A percentile compares a stretch with the other conserved stretches of the same genome.
Evolutionary conservation across 2,113 vertebrate species (phyloP).

Genomic region (Rhagologus leucostigma): DNA sequence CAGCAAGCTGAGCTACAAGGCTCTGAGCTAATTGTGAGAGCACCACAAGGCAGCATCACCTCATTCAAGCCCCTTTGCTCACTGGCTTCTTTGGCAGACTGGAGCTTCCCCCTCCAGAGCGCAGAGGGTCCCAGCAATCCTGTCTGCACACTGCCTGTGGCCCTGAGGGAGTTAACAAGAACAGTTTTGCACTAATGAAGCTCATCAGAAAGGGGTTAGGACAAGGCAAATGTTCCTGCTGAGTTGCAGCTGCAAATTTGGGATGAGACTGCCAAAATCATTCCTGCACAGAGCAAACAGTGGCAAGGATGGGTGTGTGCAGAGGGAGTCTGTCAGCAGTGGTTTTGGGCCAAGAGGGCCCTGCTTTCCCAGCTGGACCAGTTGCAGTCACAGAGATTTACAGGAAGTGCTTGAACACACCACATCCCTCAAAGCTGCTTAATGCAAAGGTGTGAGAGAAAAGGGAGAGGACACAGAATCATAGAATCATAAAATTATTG

Average conservation of each 20-base stretch:
- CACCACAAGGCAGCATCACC: neutral
- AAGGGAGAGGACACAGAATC: neutral
- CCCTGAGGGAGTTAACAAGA: neutral
- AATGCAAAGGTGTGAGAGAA: neutral
- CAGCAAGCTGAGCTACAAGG: neutral
- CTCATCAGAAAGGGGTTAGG: neutral
- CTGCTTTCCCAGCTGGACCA: neutral
- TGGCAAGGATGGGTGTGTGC: accelerated
- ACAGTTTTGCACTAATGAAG: neutral
- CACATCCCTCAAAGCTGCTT: neutral
- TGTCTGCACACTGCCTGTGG: neutral
- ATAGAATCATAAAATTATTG: neutral
- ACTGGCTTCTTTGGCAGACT: neutral
- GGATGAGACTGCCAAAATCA: neutral
- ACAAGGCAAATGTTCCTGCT: neutral
- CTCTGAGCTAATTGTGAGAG: neutral
- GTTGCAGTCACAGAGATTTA: neutral
- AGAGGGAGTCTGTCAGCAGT: neutral
- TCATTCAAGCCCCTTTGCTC: neutral
- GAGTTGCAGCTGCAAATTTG: neutral
- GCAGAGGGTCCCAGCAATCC: neutral
- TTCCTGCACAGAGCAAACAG: neutral
- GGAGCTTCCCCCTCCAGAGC: neutral
- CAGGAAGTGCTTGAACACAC: neutral
- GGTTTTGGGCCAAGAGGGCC: neutral